Evolutionary conservation across 2,888 invertebrate genomes (phyloP).

Genomic region (Chrysolina americana): DNA sequence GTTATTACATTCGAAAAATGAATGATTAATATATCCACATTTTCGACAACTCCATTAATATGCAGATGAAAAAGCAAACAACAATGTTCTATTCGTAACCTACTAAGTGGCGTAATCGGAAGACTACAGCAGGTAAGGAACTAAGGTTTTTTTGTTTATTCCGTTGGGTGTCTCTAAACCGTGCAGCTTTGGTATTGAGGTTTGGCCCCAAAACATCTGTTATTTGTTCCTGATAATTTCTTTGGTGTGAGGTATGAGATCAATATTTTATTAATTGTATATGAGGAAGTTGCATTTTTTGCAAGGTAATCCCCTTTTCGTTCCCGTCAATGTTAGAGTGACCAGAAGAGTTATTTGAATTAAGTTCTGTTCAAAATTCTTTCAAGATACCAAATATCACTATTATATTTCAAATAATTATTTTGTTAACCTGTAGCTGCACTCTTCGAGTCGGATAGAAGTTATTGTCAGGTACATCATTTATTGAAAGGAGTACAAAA

Average conservation of each 20-base stretch:
- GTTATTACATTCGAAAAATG: no score
- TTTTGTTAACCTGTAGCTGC: neutral
- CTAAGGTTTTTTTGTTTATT: neutral
- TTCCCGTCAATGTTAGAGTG: no score
- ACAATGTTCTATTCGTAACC: no score
- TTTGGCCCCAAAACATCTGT: neutral
- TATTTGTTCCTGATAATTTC: neutral
- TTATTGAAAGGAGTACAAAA: neutral
- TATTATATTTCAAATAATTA: neutral
- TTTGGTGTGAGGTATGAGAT: neutral
- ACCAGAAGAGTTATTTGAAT: no score
- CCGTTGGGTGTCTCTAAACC: neutral
- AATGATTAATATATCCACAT: no score
- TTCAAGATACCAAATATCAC: neutral
- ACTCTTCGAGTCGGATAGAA: neutral
- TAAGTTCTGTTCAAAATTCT: neutral
- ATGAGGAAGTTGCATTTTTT: slow-evolving; percentile 1
- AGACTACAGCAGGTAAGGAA: no score
- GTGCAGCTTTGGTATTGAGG: neutral
- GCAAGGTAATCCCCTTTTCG: no score
- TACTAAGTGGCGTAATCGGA: no score
- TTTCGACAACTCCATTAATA: no score
- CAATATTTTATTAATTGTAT: neutral
- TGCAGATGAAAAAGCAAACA: no score
- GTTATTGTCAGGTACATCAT: neutral